Base-by-base conservation (phyloP, 2,797 vertebrate genomes). In the Tiaroga cobitis region DNA sequence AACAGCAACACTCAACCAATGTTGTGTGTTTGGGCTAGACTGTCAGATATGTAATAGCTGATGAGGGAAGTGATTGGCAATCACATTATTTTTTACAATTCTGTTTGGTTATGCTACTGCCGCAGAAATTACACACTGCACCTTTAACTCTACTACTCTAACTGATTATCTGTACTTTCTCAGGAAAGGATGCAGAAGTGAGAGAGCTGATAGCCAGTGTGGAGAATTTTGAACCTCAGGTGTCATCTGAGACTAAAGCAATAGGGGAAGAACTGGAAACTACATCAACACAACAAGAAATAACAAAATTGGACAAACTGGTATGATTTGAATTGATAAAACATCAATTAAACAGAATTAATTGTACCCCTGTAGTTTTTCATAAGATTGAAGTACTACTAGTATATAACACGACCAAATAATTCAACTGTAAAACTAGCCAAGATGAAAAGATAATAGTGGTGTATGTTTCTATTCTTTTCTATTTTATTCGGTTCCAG, bases 201-300 rank as follows among this genome's bases (percentile, higher is more conserved):
- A 91, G 89, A 83, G 88, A 91, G 82, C 61, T 81, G 72, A 65
- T 75, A 82, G 87, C 70, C 83, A 88, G 74, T 74, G 89, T 76
- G 70, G 87, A 86, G 61, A 83, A 67, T 78, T 90, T 90, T 88
- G 74, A 92, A 90, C 82, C 90, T 88, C 91, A 93, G 89, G 26
- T 77, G 34, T 75, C 37, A 1, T 68, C 86, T 59, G 43, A 69
- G 74, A 59, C 84, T 88, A 90, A 86, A 83, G 56, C 74, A 84
- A 90, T 2, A 68, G 90, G 46, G 79, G 89, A 91, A 87, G 87
- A 93, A 87, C 78, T 82, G 84, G 89, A 92, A 80, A 90, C 85
- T 54, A 88, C 84, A 67, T 68, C 83, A 46, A 68, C 49, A 19
- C 79, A 83, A 67, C 76, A 63, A 41, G 88, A 86, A 67, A 72